These are phyloP conservation scores for Mythimna vitellina DNA, from an alignment of 2,888 invertebrate species.

Conservation along the genomic window DNA sequence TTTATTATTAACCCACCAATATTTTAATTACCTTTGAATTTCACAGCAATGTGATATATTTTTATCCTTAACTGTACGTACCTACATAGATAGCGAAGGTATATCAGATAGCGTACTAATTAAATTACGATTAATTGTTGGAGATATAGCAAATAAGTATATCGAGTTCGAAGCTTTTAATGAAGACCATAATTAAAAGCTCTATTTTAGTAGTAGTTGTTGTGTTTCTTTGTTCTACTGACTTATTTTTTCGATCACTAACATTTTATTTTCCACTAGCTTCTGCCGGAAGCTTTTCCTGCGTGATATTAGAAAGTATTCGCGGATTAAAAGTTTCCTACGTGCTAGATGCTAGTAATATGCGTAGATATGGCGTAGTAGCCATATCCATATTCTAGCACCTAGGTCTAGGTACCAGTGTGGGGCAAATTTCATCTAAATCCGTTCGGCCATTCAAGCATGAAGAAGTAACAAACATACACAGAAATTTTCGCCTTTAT, in stretches of 20 bases:
- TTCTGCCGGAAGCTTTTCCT: neutral
- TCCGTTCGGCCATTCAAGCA: no score
- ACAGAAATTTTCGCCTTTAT: no score
- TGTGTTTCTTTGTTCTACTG: conserved; percentile 5
- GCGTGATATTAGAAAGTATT: no score
- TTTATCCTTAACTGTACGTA: conserved; percentile 21
- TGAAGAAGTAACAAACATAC: no score
- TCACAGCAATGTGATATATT: neutral
- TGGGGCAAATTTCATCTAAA: no score
- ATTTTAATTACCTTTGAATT: neutral
- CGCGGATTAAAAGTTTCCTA: no score
- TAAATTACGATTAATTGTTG: conserved; percentile 55
- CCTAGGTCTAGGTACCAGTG: no score
- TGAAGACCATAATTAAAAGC: conserved; percentile 19
- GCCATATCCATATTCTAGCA: no score
- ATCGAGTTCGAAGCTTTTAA: conserved; percentile 26
- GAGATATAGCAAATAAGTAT: conserved; percentile 20
- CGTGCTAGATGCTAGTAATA: no score
- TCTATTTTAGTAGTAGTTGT: neutral
- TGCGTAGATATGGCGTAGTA: no score
- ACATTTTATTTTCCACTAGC: conserved; percentile 5
- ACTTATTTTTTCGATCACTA: conserved; percentile 8
- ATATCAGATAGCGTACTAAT: conserved; percentile 45
- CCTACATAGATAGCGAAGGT: conserved; percentile 21
- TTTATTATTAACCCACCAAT: neutral